phyloP scores from a whole-genome alignment of 2,113 vertebrate species.

The Gnathonemus echidnorhynchus region DNA sequence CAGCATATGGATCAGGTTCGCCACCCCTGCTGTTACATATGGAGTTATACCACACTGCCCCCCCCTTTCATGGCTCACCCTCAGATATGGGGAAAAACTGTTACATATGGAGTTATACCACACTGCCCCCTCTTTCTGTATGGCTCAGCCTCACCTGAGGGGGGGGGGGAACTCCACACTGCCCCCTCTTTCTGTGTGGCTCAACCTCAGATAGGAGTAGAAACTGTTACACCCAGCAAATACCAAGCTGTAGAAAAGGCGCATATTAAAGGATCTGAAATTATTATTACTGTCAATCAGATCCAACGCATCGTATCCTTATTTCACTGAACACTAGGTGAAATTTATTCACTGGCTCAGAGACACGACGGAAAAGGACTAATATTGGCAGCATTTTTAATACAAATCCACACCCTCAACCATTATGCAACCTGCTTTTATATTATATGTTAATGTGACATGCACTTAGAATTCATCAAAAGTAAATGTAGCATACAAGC shows the following conservation, averaged over 20 bases:
- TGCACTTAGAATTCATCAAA: background rate
- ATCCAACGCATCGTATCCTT: background rate
- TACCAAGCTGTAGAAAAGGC: background rate
- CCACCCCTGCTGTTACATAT: background rate
- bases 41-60: background rate
- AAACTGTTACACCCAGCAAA: background rate
- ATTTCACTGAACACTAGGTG: background rate
- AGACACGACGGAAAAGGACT: background rate
- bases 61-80: background rate
- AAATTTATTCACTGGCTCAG: background rate
- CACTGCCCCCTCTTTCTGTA: background rate
- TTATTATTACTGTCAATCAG: background rate
- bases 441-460: background rate
- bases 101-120: background rate
- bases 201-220: background rate
- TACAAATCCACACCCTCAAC: background rate
- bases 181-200: background rate
- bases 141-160: background rate
- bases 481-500: background rate
- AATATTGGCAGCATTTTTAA: background rate
- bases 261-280: background rate
- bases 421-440: slow-evolving; percentile 2
- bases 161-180: background rate
- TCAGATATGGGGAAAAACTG: no score
- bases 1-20: no score